These are phyloP conservation scores for Holothuria scabra DNA, from an alignment of 53 echinoderm and acorn worm genomes.

Conservation along the genomic window DNA sequence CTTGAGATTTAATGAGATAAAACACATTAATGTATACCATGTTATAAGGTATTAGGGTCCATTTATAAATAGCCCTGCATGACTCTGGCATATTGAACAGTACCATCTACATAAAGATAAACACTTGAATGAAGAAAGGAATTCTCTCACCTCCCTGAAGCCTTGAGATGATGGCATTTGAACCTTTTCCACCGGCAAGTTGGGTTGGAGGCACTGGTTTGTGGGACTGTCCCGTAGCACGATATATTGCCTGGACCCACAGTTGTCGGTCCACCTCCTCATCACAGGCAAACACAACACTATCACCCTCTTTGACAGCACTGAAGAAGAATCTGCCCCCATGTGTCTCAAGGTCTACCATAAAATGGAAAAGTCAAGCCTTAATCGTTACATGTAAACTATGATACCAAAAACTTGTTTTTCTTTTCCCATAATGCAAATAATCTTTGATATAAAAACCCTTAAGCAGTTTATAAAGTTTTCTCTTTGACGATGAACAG, in stretches of 20 bases:
- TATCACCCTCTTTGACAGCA: slow-evolving; percentile 97
- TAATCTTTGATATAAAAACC: too few relatives aligned
- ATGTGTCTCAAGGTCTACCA: slow-evolving; percentile 38
- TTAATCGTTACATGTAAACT: too few relatives aligned
- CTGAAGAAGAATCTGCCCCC: slow-evolving; percentile 99
- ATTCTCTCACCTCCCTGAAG: slow-evolving; percentile 86
- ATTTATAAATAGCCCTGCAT: too few relatives aligned
- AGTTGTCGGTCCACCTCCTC: slow-evolving; percentile 98
- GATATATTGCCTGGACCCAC: slow-evolving; percentile 98
- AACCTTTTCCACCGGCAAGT: slow-evolving; percentile 89
- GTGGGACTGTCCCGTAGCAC: slow-evolving; percentile 97
- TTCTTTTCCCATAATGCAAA: too few relatives aligned
- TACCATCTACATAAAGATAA: too few relatives aligned
- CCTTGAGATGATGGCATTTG: slow-evolving; percentile 98
- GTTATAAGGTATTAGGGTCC: too few relatives aligned
- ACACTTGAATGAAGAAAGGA: not conserved
- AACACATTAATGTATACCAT: too few relatives aligned
- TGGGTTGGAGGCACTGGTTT: slow-evolving; percentile 98
- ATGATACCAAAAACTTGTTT: too few relatives aligned
- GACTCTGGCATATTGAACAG: not conserved
- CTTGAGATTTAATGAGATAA: too few relatives aligned
- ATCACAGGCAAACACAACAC: slow-evolving; percentile 92
- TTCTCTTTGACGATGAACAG: too few relatives aligned
- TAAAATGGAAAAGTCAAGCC: too few relatives aligned
- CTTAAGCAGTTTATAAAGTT: too few relatives aligned